A percentile compares a stretch with the other conserved stretches of the same genome.
Evolutionary conservation across 2,797 vertebrate species (phyloP).

Genomic region (Lacerta agilis): DNA sequence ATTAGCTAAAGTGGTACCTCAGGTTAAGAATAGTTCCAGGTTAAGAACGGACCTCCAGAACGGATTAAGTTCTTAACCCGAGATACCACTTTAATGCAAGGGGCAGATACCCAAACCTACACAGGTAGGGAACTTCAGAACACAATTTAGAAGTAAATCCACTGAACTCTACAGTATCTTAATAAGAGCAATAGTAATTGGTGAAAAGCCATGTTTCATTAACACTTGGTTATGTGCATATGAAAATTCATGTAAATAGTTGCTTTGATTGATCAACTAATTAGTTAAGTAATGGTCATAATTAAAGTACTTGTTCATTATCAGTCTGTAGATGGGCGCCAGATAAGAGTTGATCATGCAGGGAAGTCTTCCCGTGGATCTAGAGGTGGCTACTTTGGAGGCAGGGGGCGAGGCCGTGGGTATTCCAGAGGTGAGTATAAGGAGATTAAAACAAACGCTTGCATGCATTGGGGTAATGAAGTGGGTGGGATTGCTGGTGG

Average conservation of each 20-base stretch:
- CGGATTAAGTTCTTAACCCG: no score
- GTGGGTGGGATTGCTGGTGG: neutral
- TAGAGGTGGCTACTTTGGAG: conserved; percentile 72
- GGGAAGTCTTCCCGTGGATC: conserved; percentile 83
- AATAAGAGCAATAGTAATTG: neutral
- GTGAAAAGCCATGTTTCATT: neutral
- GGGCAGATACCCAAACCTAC: no score
- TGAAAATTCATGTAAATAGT: neutral
- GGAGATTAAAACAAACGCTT: neutral
- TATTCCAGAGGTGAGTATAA: conserved; percentile 66
- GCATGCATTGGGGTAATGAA: neutral
- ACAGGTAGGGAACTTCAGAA: no score
- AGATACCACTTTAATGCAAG: no score
- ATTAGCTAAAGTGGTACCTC: no score
- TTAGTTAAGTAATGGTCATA: neutral
- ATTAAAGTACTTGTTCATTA: conserved; percentile 4
- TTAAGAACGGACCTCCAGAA: no score
- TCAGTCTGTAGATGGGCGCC: conserved; percentile 86
- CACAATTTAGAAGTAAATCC: no score
- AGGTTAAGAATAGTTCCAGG: no score
- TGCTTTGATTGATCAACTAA: neutral
- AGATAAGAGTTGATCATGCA: conserved; percentile 88
- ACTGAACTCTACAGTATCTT: no score
- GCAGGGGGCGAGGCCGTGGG: conserved; percentile 58
- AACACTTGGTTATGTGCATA: neutral